Percentiles rank a stretch among this genome's conserved stretches.
Conservation (phyloP, 2,113 vertebrate species). For the Formicarius rufipectus region DNA sequence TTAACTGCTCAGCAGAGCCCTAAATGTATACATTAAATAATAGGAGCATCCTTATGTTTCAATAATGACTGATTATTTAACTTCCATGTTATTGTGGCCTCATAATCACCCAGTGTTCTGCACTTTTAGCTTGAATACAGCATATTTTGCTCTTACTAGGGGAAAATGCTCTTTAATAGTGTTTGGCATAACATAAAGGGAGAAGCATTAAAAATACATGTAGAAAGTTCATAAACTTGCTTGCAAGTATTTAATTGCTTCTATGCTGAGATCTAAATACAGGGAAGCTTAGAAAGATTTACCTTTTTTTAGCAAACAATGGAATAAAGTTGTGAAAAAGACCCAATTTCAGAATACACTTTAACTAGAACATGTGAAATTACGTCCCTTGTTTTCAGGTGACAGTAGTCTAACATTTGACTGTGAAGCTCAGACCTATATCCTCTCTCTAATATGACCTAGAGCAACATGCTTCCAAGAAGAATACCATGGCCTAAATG, state of each 20-base stretch:
- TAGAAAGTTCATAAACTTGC: background rate
- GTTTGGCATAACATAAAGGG: background rate
- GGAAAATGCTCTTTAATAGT: background rate
- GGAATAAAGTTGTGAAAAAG: background rate
- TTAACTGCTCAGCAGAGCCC: background rate
- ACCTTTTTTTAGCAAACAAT: background rate
- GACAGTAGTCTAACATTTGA: background rate
- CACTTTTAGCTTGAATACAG: background rate
- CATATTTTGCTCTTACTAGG: background rate
- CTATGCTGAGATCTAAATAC: background rate
- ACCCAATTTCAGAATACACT: background rate
- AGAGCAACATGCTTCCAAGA: background rate
- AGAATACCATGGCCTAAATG: background rate
- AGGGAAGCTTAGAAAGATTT: background rate
- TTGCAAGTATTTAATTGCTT: background rate
- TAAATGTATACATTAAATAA: slow-evolving; percentile 17
- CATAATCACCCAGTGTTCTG: background rate
- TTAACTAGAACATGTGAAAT: background rate
- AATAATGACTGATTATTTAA: background rate
- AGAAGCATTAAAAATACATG: background rate
- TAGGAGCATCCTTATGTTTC: background rate
- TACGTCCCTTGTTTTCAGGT: slow-evolving; percentile 17
- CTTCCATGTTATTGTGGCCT: background rate
- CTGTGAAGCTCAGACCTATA: background rate
- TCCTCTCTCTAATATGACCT: background rate